Base-by-base conservation (phyloP, 2,888 invertebrate species). In the Arge pagana region DNA sequence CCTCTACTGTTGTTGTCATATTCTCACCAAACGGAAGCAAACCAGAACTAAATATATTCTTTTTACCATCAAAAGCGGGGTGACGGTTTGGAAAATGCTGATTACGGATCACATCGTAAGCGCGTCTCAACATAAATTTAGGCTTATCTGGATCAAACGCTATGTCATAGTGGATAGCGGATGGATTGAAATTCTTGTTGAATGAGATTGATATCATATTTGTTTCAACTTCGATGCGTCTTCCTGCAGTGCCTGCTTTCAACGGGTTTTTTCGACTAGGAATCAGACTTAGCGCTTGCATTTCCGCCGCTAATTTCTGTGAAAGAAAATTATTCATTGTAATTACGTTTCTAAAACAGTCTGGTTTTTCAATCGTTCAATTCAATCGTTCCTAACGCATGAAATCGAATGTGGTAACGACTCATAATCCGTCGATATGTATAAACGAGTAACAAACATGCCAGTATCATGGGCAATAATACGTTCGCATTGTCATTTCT, bases 161-260 rank as follows among this genome's bases (percentile, higher is more conserved):
- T 0, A 94, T 88, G 64, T 97, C 96, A 72, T 97, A 97, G 66
- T 97, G 96, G 66, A 81, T 76, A 0, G 82, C 80, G 1, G 37
- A 23, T 0, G 59, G 61, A 4, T 68, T 57, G 4, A 81, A 76
- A 35, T 82, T 78, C 53, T 79, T 76, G 1, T 61, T 51, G 45
- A 87, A 77, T 6, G 69, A 65, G 57, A 90, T 77, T 15, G 78
- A 72, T 42, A 90, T 72, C 72, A 89, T 88, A 65, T 91, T 91
- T 0, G 85, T 82, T 24, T 82, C 70, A 0, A 88, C 77, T 23
- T 43, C 66, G 0, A 84, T 76, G 3, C 42, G 58, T 4, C 74
- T 72, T 0, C 85, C 82, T n/a, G 5, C 1, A 0, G 64, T 77
- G 7, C 80, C 81, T 6, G 68, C 70, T 49, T 26, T 13, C 0